Conservation (phyloP, 2,113 vertebrate genomes). For the Athene cunicularia region DNA sequence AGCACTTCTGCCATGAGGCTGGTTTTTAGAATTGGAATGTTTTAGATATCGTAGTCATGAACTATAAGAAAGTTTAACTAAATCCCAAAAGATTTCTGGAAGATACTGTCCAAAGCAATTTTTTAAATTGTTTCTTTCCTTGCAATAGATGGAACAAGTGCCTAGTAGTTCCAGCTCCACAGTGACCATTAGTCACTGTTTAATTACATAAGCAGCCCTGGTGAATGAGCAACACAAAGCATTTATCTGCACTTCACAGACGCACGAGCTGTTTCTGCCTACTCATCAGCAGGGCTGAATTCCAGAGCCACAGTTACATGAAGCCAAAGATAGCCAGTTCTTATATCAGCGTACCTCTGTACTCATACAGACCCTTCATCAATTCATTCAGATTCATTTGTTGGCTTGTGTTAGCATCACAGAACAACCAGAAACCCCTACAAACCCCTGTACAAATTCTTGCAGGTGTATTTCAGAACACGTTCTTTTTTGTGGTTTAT, state of each 20-base stretch:
- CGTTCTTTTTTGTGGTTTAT: neutral
- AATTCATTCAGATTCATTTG: neutral
- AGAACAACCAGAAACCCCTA: neutral
- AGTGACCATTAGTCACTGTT: neutral
- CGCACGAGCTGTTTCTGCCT: neutral
- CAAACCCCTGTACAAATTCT: neutral
- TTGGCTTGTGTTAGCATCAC: neutral
- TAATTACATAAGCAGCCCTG: neutral
- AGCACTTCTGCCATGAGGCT: neutral
- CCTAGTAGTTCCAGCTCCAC: neutral
- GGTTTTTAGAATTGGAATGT: neutral
- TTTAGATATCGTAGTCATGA: neutral
- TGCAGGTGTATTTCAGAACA: neutral
- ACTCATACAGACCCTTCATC: neutral
- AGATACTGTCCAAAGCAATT: neutral
- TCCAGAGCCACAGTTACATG: neutral
- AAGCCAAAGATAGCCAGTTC: neutral
- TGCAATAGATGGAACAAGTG: neutral
- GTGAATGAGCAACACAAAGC: neutral
- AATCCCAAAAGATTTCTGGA: neutral
- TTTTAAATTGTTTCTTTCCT: neutral
- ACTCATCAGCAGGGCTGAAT: neutral
- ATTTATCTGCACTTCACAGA: neutral
- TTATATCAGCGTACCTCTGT: accelerated
- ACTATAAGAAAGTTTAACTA: neutral